Percentiles rank a stretch among this genome's conserved stretches.
Evolutionary conservation across 2,113 vertebrate species (phyloP).

Genomic region (Morone chrysops): DNA sequence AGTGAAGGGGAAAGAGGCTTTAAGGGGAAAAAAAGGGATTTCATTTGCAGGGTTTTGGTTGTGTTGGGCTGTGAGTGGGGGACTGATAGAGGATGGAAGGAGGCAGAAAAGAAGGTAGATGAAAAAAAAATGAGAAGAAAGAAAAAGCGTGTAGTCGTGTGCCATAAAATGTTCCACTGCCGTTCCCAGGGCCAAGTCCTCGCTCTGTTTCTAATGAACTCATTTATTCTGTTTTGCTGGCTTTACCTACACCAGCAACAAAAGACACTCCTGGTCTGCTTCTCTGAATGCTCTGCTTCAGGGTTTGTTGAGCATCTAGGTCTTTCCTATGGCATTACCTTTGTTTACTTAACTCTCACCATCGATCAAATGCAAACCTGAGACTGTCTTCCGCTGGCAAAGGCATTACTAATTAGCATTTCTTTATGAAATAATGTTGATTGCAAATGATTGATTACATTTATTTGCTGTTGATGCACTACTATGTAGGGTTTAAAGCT

Average conservation of each 20-base stretch:
- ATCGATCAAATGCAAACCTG: constrained; percentile 68
- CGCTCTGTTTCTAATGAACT: constrained; percentile 72
- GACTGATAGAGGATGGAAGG: constrained; percentile 50
- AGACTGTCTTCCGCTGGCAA: constrained; percentile 50
- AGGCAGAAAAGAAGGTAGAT: constrained; percentile 45
- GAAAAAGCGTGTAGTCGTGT: constrained; percentile 38
- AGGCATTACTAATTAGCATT: constrained; percentile 67
- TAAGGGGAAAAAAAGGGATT: constrained; percentile 55
- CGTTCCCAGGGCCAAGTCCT: constrained; percentile 70
- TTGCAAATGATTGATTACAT: constrained; percentile 66
- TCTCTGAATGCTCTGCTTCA: constrained; percentile 56
- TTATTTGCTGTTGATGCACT: constrained; percentile 52
- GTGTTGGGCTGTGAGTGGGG: constrained; percentile 60
- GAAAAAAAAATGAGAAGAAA: constrained; percentile 23
- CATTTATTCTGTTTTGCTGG: constrained; percentile 76
- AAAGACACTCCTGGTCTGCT: constrained; percentile 47
- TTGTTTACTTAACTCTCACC: constrained; percentile 68
- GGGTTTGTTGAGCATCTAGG: constrained; percentile 73
- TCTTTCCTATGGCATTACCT: constrained; percentile 67
- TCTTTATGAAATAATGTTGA: constrained; percentile 64
- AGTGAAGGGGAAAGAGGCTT: constrained; percentile 77
- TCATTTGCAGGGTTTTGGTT: constrained; percentile 68
- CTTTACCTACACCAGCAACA: constrained; percentile 70
- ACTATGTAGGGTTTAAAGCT: constrained; percentile 31
- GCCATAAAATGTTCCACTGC: constrained; percentile 68